Percentiles rank a stretch among this genome's conserved stretches.
phyloP scores from a whole-genome alignment of 2,888 invertebrate genomes.

The Athripsodes cinereus region DNA sequence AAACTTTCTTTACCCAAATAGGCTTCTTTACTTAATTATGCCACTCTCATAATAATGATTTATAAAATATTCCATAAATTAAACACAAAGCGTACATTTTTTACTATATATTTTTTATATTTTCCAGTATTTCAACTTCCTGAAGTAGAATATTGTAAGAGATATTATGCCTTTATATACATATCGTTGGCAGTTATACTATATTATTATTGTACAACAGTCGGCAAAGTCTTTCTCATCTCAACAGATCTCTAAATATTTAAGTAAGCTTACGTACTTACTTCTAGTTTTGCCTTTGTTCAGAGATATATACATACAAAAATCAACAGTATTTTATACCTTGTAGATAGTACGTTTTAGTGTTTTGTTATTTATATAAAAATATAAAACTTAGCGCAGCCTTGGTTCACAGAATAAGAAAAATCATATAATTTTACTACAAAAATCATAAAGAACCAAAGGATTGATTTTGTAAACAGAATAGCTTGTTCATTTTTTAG shows the following conservation, averaged over 20 bases:
- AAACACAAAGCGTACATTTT: background rate
- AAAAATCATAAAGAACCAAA: background rate
- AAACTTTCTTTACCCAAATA: too few species aligned
- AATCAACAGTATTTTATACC: background rate
- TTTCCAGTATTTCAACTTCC: conserved; percentile 7
- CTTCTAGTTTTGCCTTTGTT: conserved; percentile 22
- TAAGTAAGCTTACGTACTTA: conserved; percentile 16
- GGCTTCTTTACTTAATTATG: too few species aligned
- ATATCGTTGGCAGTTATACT: background rate
- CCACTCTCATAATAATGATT: too few species aligned
- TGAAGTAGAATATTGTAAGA: conserved; percentile 21
- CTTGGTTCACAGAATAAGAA: background rate
- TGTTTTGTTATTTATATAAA: background rate
- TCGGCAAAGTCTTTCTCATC: conserved; percentile 7
- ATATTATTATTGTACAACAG: background rate
- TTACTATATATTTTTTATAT: background rate
- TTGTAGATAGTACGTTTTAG: background rate
- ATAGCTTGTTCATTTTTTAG: too few species aligned
- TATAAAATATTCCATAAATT: background rate
- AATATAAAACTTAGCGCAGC: background rate
- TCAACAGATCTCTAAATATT: conserved; percentile 23
- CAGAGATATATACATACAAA: too few species aligned
- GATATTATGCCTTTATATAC: too few species aligned
- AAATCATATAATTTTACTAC: background rate
- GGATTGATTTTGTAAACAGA: background rate